Conservation (phyloP, 2,113 vertebrate species). For the Amblyopsis rosae region DNA sequence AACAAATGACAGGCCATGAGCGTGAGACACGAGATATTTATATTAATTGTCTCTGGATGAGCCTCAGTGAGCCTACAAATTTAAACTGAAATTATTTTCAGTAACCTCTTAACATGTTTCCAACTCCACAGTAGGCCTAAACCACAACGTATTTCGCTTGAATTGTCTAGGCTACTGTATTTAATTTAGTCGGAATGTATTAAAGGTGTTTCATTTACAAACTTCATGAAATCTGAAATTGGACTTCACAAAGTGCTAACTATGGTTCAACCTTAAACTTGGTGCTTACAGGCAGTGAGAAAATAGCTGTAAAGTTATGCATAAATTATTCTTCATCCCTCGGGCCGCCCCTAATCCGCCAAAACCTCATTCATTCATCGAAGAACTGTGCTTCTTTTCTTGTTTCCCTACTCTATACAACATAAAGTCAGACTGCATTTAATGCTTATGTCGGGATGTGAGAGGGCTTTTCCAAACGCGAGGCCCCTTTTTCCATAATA, state of each 20-base stretch:
- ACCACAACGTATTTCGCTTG: too few species aligned
- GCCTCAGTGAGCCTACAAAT: too few species aligned
- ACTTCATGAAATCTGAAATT: constrained; percentile 25
- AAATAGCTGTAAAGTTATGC: constrained; percentile 84
- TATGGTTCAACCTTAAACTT: constrained; percentile 70
- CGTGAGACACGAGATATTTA: neutral
- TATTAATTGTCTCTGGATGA: neutral
- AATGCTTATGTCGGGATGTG: constrained; percentile 98
- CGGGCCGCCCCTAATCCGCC: constrained; percentile 81
- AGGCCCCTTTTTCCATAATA: constrained; percentile 87
- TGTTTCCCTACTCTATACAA: constrained; percentile 89
- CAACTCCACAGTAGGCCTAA: too few species aligned
- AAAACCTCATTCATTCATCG: constrained; percentile 85
- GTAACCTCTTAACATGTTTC: too few species aligned
- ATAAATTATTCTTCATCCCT: constrained; percentile 83
- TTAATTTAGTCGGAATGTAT: neutral
- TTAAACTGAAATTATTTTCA: too few species aligned
- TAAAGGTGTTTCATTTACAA: neutral
- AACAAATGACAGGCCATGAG: constrained; percentile 45
- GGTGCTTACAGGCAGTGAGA: constrained; percentile 71
- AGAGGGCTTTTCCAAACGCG: constrained; percentile 91
- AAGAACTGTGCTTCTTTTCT: constrained; percentile 86
- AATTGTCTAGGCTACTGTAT: neutral
- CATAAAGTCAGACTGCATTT: constrained; percentile 99
- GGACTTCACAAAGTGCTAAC: constrained; percentile 73